Evolutionary conservation across 2,797 vertebrate genomes (phyloP).

Genomic region (Enteromius viviparus): DNA sequence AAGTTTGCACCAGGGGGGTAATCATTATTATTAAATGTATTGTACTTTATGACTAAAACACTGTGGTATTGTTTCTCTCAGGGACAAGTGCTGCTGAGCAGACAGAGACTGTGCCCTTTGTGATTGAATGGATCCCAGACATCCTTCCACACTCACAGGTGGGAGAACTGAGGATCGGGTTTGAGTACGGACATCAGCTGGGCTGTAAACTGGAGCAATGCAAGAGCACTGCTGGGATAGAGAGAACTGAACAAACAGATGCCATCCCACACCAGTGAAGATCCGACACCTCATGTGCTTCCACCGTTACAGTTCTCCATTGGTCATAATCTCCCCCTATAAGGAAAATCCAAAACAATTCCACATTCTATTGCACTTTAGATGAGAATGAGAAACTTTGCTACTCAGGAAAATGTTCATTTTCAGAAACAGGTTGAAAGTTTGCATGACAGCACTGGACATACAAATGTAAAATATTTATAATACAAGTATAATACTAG

Average conservation of each 20-base stretch:
- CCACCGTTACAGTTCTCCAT: background rate
- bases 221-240: conserved; percentile 46
- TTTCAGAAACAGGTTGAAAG: background rate
- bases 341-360: background rate
- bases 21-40: background rate
- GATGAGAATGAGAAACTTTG: background rate
- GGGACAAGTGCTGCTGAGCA: conserved; percentile 81
- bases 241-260: conserved; percentile 28
- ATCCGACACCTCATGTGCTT: background rate
- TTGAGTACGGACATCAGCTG: conserved; percentile 88
- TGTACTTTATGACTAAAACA: background rate
- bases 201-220: conserved; percentile 77
- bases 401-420: background rate
- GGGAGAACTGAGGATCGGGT: conserved; percentile 87
- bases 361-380: background rate
- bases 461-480: background rate
- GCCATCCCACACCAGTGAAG: conserved; percentile 5
- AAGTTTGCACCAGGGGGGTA: background rate
- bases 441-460: background rate
- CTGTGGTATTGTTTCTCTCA: conserved; percentile 54
- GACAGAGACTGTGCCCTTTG: conserved; percentile 85
- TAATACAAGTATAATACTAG: background rate
- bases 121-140: conserved; percentile 92
- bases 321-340: background rate
- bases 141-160: conserved; percentile 85